A percentile compares a stretch with the other conserved stretches of the same genome.
Conservation (phyloP, 2,888 invertebrate species). For the Nymphalis polychloros region DNA sequence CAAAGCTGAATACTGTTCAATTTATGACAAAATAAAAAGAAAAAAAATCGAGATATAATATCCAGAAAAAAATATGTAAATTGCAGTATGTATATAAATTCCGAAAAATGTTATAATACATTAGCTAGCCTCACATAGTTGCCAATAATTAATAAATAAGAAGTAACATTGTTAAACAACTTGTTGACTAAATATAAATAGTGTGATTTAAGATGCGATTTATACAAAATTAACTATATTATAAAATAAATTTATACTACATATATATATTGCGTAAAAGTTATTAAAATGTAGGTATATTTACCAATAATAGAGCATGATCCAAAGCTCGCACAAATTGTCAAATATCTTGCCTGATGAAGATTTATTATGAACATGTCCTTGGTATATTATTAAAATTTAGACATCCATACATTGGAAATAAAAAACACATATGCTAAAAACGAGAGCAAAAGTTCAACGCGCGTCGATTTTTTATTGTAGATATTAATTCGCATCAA, state of each 20-base stretch:
- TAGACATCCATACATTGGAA: slow-evolving; percentile 65
- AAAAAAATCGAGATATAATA: too few relatives aligned
- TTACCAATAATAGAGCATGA: slow-evolving; percentile 73
- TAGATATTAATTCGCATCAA: slow-evolving; percentile 36
- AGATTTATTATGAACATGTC: slow-evolving; percentile 79
- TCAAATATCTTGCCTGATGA: slow-evolving; percentile 69
- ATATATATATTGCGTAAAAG: slow-evolving; percentile 2
- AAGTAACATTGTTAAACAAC: too few relatives aligned
- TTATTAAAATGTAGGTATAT: slow-evolving; percentile 43
- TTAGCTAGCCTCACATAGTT: too few relatives aligned
- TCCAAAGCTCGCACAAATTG: slow-evolving; percentile 67
- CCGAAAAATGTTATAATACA: too few relatives aligned
- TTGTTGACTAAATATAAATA: too few relatives aligned
- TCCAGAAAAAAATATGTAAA: too few relatives aligned
- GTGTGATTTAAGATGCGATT: too few relatives aligned
- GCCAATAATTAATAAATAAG: too few relatives aligned
- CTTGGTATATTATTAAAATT: slow-evolving; percentile 69
- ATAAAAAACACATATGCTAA: slow-evolving; percentile 41
- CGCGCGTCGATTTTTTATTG: slow-evolving; percentile 29
- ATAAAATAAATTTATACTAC: not conserved
- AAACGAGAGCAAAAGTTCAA: slow-evolving; percentile 32
- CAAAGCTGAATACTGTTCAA: too few relatives aligned
- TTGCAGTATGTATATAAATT: too few relatives aligned
- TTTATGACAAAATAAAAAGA: too few relatives aligned
- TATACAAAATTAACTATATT: too few relatives aligned